Evolutionary conservation across 2,888 invertebrate species (phyloP).

Genomic region (Pyrochroa serraticornis): DNA sequence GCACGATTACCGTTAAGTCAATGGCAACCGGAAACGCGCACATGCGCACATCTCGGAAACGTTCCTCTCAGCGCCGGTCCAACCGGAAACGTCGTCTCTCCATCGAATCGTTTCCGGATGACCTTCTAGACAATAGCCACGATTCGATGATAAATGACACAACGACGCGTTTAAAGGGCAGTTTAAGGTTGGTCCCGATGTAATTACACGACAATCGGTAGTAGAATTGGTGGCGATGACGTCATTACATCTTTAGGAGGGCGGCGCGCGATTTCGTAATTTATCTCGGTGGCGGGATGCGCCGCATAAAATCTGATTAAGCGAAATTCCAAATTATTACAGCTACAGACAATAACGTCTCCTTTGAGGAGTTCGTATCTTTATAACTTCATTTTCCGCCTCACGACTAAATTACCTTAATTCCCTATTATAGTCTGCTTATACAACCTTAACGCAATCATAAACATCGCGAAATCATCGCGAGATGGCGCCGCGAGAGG

Average conservation of each 20-base stretch:
- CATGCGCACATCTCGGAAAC: slow-evolving; percentile 40
- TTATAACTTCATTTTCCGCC: slow-evolving; percentile 54
- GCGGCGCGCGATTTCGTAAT: slow-evolving; percentile 7
- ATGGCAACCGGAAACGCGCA: slow-evolving; percentile 50
- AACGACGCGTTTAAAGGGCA: slow-evolving; percentile 5
- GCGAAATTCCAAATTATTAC: slow-evolving; percentile 52
- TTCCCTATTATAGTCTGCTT: slow-evolving; percentile 51
- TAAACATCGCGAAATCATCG: slow-evolving; percentile 47
- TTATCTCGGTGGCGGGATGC: slow-evolving; percentile 6
- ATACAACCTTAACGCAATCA: slow-evolving; percentile 51
- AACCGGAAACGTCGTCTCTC: slow-evolving; percentile 39
- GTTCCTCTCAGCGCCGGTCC: slow-evolving; percentile 3
- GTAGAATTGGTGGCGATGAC: slow-evolving; percentile 1
- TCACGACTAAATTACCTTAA: slow-evolving; percentile 54
- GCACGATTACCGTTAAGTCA: slow-evolving; percentile 52
- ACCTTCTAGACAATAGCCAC: slow-evolving; percentile 23
- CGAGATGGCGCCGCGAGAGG: not conserved
- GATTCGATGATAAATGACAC: slow-evolving; percentile 18
- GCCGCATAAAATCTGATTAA: slow-evolving; percentile 48
- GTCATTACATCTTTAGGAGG: slow-evolving; percentile 3
- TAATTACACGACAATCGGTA: too few relatives aligned
- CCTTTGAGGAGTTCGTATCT: slow-evolving; percentile 48
- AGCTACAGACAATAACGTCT: slow-evolving; percentile 49
- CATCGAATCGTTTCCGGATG: slow-evolving; percentile 35
- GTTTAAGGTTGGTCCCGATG: not conserved